A percentile compares a stretch with the other conserved stretches of the same genome.
phyloP scores from a whole-genome alignment of 2,888 invertebrate genomes.

The Chrysotoxum bicinctum region DNA sequence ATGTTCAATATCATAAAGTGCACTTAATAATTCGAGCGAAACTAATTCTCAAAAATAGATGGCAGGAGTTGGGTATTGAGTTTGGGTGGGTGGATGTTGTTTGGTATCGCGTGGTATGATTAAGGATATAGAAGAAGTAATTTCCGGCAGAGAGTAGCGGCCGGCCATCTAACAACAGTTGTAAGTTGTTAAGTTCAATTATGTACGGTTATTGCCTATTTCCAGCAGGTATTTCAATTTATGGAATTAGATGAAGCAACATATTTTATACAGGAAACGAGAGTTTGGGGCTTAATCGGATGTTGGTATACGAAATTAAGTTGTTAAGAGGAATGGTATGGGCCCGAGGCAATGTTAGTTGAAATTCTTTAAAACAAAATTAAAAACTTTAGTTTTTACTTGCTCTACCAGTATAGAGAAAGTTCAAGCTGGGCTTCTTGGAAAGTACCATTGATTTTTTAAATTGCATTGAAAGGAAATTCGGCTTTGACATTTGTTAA shows the following conservation, averaged over 20 bases:
- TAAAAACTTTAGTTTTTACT: too few relatives aligned
- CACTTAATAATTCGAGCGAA: constrained; percentile 64
- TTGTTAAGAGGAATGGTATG: background rate
- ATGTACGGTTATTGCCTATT: constrained; percentile 52
- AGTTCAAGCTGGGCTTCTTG: too few relatives aligned
- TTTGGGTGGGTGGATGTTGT: background rate
- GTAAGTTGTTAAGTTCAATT: constrained; percentile 56
- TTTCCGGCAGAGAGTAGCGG: background rate
- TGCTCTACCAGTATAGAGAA: too few relatives aligned
- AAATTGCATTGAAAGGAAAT: too few relatives aligned
- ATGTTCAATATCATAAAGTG: constrained; percentile 65
- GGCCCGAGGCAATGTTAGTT: background rate
- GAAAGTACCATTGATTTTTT: too few relatives aligned
- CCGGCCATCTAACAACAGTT: constrained; percentile 25
- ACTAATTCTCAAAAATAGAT: constrained; percentile 63
- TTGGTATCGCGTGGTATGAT: constrained; percentile 3
- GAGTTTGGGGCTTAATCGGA: constrained; percentile 10
- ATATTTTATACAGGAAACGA: constrained; percentile 16
- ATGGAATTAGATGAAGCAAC: constrained; percentile 22
- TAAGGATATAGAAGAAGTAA: constrained; percentile 32
- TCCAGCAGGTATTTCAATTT: constrained; percentile 50
- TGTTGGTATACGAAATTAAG: background rate
- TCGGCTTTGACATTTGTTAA: too few relatives aligned
- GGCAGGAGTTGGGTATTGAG: background rate
- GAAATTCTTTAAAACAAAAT: too few relatives aligned